A percentile compares a stretch with the other conserved stretches of the same genome.
Conservation (phyloP, 2,113 vertebrate genomes). For the Ahaetulla prasina region DNA sequence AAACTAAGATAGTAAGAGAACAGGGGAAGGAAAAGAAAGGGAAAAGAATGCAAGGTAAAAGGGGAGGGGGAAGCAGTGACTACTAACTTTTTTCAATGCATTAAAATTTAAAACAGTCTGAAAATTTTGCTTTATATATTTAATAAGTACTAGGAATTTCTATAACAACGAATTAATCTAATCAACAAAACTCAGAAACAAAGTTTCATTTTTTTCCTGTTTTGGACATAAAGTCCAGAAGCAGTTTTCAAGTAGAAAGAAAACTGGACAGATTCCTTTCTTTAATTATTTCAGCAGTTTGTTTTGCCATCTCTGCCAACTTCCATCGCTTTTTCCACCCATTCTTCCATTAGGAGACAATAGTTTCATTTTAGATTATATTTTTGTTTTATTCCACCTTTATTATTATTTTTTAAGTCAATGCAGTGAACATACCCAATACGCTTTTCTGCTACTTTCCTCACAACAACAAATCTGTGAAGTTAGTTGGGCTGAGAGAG, state of each 20-base stretch:
- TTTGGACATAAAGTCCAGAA: background rate
- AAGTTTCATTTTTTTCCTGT: background rate
- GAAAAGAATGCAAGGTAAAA: background rate
- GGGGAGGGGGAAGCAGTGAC: too few relatives aligned
- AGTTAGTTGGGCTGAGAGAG: background rate
- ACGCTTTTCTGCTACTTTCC: background rate
- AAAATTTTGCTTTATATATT: background rate
- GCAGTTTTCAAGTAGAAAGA: background rate
- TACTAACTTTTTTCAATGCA: background rate
- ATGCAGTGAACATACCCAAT: background rate
- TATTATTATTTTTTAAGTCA: background rate
- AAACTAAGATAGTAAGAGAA: background rate
- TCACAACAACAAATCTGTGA: background rate
- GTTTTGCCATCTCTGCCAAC: background rate
- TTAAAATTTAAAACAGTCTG: background rate
- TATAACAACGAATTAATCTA: background rate
- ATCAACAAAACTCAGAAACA: background rate
- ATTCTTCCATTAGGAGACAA: background rate
- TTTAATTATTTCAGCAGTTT: background rate
- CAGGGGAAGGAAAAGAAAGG: background rate
- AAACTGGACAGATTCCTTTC: background rate
- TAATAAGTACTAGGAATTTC: background rate
- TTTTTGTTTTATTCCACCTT: background rate
- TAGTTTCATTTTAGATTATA: background rate
- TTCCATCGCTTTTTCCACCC: background rate